Base-by-base conservation (phyloP, 2,113 vertebrate species). In the Bucco capensis region DNA sequence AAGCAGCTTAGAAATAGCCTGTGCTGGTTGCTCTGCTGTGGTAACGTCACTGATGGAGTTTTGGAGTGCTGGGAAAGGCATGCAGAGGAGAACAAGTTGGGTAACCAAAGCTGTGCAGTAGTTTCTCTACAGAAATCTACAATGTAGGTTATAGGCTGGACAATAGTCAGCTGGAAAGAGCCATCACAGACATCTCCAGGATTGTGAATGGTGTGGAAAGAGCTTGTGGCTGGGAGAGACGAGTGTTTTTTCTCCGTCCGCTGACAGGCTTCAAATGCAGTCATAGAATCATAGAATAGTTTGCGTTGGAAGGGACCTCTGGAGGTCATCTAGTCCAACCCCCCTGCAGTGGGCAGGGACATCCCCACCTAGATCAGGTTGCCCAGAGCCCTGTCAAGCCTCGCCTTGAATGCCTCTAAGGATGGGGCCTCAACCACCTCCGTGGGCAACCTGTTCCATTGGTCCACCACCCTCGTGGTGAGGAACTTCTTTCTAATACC, bases 141-240 rank as follows among this genome's bases (percentile, higher is more conserved):
- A 37, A 12, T 30, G 28, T n/a, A 15, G 9, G 10, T 69, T 81
- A 44, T n/a, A 82, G 30, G 19, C 17, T 71, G 42, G 30, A 57
- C 22, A 37, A 14, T 14, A 67, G 25, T 35, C 35, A 60, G 24
- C 14, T 19, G 54, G 60, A 19, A 28, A 64, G 40, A 85, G 30
- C 17, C 19, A 13, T 66, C 1, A 4, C 0, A 5, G 12, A 30
- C 6, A 21, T 44, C 35, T 60, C 12, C 9, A 42, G 54, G 30
- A 61, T 82, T 6, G 13, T 1, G 10, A 65, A 37, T 40, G 23
- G 22, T 31, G 18, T 1, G 3, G 53, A 62, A 37, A 31, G 21
- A 22, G 22, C 33, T 64, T 1, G 1, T 75, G 57, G 5, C n/a
- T 56, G 15, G 8, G 35, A 62, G 15, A 44, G 28, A 22, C 21